phyloP scores from a whole-genome alignment of 2,888 invertebrate genomes.

The Strigamia transsilvanica region DNA sequence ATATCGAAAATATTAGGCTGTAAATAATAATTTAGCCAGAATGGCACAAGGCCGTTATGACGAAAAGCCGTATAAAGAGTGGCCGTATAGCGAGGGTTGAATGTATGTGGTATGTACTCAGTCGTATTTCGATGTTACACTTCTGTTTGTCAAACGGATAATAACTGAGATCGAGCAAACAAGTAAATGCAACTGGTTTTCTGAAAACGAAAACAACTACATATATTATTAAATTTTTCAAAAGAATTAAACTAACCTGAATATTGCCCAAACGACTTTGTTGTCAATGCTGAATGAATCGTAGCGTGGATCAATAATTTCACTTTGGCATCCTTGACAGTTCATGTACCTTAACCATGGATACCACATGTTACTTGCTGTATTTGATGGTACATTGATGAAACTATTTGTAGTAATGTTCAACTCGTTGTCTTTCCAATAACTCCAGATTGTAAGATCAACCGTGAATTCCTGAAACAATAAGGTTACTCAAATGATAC shows the following conservation, averaged over 20 bases:
- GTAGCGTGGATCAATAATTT: background rate
- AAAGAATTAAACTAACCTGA: background rate
- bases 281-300: background rate
- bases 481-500: too few relatives aligned
- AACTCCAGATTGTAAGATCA: background rate
- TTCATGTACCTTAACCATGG: background rate
- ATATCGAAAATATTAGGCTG: too few relatives aligned
- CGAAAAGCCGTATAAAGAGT: too few relatives aligned
- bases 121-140: background rate
- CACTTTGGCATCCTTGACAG: background rate
- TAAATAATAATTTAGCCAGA: too few relatives aligned
- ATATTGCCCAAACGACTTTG: background rate
- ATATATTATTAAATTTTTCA: background rate
- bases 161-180: background rate
- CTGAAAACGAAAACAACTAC: too few relatives aligned
- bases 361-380: background rate
- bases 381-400: background rate
- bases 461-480: constrained; percentile 6
- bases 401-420: background rate
- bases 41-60: too few relatives aligned
- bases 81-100: too few relatives aligned
- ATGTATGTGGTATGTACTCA: background rate
- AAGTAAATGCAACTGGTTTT: background rate
- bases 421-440: background rate
- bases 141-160: background rate